Percentiles rank a stretch among this genome's conserved stretches.
Evolutionary conservation across 2,797 vertebrate species (phyloP).

Genomic region (Danio jaintianensis): DNA sequence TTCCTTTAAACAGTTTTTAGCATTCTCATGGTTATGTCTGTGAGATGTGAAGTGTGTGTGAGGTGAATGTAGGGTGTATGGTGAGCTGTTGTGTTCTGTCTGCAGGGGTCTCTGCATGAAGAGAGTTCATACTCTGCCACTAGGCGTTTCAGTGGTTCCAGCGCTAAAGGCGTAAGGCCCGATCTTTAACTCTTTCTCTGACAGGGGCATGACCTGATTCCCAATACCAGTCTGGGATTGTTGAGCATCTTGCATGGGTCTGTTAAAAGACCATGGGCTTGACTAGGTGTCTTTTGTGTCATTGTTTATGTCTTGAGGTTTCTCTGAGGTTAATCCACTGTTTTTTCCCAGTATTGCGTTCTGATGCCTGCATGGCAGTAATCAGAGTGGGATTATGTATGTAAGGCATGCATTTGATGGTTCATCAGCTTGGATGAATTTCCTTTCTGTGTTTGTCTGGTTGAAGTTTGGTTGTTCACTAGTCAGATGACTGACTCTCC

Average conservation of each 20-base stretch:
- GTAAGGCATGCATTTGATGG: constrained; percentile 19
- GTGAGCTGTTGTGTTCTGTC: constrained; percentile 57
- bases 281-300: constrained; percentile 31
- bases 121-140: constrained; percentile 70
- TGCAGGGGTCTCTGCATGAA: constrained; percentile 75
- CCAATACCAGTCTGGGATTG: constrained; percentile 13
- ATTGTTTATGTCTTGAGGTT: constrained; percentile 20
- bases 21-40: neutral
- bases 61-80: constrained; percentile 25
- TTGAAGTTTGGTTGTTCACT: neutral
- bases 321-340: constrained; percentile 2
- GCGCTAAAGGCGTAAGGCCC: constrained; percentile 78
- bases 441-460: constrained; percentile 7
- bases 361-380: neutral
- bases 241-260: constrained; percentile 38
- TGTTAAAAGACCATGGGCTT: constrained; percentile 22
- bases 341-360: neutral
- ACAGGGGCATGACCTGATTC: constrained; percentile 26
- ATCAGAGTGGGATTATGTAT: constrained; percentile 7
- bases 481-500: neutral
- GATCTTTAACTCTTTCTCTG: constrained; percentile 37
- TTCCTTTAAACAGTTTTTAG: neutral
- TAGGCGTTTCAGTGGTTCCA: constrained; percentile 74
- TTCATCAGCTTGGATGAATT: neutral
- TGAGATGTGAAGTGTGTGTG: neutral